These are phyloP conservation scores for Spinus pinus DNA, from an alignment of 2,797 vertebrate species.

Conservation along the genomic window DNA sequence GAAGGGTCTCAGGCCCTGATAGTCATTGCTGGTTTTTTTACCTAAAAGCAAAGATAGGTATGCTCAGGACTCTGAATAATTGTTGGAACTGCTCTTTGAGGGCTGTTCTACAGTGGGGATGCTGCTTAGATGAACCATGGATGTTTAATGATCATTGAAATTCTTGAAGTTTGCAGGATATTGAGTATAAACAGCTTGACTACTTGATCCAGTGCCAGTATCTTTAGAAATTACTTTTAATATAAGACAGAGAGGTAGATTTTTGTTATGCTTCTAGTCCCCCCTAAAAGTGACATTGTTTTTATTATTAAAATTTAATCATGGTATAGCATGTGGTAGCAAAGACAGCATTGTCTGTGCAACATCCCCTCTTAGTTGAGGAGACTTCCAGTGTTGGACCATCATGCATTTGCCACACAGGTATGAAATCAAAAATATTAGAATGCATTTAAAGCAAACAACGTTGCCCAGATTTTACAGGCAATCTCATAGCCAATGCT, in stretches of 20 bases:
- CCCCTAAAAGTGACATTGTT: neutral
- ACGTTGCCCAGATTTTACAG: neutral
- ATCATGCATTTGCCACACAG: neutral
- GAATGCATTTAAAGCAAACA: neutral
- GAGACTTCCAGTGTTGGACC: neutral
- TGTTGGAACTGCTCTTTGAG: neutral
- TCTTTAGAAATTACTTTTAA: neutral
- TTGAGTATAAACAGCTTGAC: neutral
- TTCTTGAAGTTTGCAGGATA: neutral
- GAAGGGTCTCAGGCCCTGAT: neutral
- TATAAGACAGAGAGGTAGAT: neutral
- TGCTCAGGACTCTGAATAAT: fast-evolving
- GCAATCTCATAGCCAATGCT: neutral
- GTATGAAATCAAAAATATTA: neutral
- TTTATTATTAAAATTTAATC: neutral
- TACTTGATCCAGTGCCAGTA: neutral
- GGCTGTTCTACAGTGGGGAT: neutral
- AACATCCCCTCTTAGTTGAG: neutral
- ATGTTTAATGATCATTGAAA: neutral
- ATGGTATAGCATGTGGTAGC: neutral
- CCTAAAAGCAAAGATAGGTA: neutral
- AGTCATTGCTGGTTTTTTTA: neutral
- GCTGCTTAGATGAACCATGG: neutral
- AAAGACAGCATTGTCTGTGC: neutral
- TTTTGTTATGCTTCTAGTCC: neutral